phyloP scores from a whole-genome alignment of 2,888 invertebrate species.

The Agriopis marginaria region DNA sequence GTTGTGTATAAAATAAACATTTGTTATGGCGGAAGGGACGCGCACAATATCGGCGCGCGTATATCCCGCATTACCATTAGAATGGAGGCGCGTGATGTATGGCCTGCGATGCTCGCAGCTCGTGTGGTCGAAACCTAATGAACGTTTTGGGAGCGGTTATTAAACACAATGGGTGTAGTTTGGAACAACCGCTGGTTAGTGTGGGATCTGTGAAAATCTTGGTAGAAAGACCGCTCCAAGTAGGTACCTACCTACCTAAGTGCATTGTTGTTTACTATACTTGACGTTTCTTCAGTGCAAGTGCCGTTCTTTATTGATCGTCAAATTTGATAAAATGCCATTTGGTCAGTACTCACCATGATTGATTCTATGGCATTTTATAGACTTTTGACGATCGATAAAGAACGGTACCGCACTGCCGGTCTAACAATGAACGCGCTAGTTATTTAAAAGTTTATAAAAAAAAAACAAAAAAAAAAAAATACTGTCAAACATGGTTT shows the following conservation, averaged over 20 bases:
- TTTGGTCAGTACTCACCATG: no score
- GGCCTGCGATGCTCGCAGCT: slow-evolving; percentile 60
- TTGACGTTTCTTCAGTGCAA: slow-evolving; percentile 2
- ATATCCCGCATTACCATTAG: slow-evolving; percentile 84
- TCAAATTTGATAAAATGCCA: no score
- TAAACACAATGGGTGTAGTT: slow-evolving; percentile 31
- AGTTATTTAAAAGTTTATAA: no score
- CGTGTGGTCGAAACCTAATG: slow-evolving; percentile 46
- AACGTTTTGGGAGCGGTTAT: slow-evolving; percentile 45
- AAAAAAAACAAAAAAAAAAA: no score
- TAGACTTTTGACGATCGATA: no score
- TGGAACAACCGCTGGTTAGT: slow-evolving; percentile 4
- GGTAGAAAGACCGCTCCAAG: neutral
- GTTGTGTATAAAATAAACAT: slow-evolving; percentile 87
- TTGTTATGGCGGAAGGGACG: slow-evolving; percentile 81
- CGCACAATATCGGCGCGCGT: slow-evolving; percentile 77
- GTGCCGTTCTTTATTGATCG: no score
- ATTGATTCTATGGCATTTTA: no score
- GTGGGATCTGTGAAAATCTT: neutral
- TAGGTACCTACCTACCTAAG: neutral
- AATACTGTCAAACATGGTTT: neutral
- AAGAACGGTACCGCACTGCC: no score
- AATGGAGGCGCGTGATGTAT: slow-evolving; percentile 82
- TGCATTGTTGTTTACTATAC: neutral
- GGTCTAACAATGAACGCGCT: neutral